Conservation (phyloP, 2,888 invertebrate species). For the Ommatoiulus sabulosus region DNA sequence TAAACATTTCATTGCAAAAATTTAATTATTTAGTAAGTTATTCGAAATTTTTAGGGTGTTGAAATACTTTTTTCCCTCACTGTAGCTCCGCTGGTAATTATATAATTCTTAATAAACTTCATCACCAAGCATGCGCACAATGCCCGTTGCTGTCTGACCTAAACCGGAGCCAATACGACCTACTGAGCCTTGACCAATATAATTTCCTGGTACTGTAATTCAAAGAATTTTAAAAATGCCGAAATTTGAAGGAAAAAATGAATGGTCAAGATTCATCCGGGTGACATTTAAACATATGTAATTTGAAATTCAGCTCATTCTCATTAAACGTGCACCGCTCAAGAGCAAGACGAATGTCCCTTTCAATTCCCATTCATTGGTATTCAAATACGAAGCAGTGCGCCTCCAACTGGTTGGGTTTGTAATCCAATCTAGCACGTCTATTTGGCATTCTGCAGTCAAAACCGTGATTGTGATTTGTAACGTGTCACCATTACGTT, state of each 20-base stretch:
- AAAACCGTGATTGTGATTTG: not conserved
- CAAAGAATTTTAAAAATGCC: not conserved
- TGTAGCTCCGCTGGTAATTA: no score
- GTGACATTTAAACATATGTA: not conserved
- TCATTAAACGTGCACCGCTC: not conserved
- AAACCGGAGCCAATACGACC: no score
- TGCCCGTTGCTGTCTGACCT: no score
- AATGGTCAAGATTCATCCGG: not conserved
- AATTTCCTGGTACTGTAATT: no score
- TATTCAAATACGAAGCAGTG: not conserved
- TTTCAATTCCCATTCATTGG: not conserved
- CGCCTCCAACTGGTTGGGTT: not conserved
- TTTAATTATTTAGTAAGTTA: no score
- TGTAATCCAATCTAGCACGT: not conserved
- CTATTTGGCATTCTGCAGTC: not conserved
- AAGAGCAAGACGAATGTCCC: no score
- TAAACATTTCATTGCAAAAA: no score
- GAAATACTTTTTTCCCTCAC: no score
- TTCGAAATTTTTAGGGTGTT: no score
- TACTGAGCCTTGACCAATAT: not conserved
- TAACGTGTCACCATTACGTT: constrained; percentile 1
- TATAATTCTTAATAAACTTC: no score
- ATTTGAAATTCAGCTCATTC: not conserved
- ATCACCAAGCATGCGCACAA: no score
- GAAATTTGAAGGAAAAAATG: no score